Conservation (phyloP, 2,113 vertebrate species). For the Eonycteris spelaea region DNA sequence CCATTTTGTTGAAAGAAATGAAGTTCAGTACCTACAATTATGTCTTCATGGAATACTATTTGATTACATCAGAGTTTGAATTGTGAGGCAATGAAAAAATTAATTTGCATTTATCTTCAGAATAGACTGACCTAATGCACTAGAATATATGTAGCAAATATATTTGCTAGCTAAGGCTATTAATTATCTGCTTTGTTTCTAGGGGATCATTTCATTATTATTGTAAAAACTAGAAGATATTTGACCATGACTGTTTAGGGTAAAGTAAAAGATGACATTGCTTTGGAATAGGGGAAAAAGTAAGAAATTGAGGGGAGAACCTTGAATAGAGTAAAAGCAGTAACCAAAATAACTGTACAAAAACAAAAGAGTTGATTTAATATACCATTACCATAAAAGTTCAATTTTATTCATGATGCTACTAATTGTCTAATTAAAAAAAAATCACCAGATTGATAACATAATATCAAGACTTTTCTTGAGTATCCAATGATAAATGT, state of each 20-base stretch:
- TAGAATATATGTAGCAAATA: background rate
- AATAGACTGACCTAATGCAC: background rate
- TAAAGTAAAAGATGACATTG: background rate
- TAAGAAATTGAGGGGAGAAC: background rate
- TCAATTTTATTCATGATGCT: background rate
- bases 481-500: background rate
- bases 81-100: slow-evolving; percentile 19
- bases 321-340: background rate
- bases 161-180: background rate
- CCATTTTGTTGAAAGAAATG: background rate
- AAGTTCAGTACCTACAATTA: background rate
- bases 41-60: background rate
- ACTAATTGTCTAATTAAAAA: background rate
- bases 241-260: background rate
- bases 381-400: background rate
- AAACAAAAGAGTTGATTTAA: background rate
- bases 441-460: background rate
- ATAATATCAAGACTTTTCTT: background rate
- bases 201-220: background rate
- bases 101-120: slow-evolving; percentile 25
- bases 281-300: background rate
- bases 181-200: slow-evolving; percentile 1
- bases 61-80: slow-evolving; percentile 35
- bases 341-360: background rate
- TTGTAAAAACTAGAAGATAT: background rate